Evolutionary conservation across 2,888 invertebrate species (phyloP).

Genomic region (Papilio demoleus): DNA sequence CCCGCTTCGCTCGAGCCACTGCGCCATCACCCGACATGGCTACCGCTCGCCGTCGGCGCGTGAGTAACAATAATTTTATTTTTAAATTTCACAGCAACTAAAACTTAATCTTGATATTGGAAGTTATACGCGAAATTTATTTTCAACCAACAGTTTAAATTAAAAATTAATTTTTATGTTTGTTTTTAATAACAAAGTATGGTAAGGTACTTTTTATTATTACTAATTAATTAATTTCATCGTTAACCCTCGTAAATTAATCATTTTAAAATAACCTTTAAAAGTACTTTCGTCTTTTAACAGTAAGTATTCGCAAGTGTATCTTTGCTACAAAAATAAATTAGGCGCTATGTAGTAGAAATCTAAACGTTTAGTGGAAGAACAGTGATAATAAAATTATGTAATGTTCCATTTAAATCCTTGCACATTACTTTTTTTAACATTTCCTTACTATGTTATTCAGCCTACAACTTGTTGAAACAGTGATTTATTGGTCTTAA

Average conservation of each 20-base stretch:
- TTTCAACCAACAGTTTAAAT: too few species aligned
- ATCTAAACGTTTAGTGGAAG: not conserved
- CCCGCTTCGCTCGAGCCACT: constrained; percentile 64
- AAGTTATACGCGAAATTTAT: not conserved
- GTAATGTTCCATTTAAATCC: not conserved
- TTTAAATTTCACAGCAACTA: too few species aligned
- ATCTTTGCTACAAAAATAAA: constrained; percentile 1
- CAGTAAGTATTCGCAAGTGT: not conserved
- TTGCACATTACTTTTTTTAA: constrained; percentile 1
- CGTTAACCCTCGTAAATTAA: too few species aligned
- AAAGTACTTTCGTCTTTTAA: not conserved
- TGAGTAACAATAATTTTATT: constrained; percentile 62
- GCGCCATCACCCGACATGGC: constrained; percentile 65
- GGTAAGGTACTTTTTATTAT: too few species aligned
- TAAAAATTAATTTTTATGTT: too few species aligned
- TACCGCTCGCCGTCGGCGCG: constrained; percentile 58
- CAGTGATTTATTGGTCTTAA: not conserved
- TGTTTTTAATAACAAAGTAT: too few species aligned
- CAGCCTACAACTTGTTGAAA: constrained; percentile 2
- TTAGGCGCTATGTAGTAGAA: not conserved
- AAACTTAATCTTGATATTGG: too few species aligned
- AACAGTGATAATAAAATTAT: not conserved
- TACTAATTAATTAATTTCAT: too few species aligned
- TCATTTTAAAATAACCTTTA: not conserved
- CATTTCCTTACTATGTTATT: not conserved